Evolutionary conservation across 2,797 vertebrate species (phyloP), one percentile per base, ranked within the genome.

Genomic region (Botia almorhae): DNA sequence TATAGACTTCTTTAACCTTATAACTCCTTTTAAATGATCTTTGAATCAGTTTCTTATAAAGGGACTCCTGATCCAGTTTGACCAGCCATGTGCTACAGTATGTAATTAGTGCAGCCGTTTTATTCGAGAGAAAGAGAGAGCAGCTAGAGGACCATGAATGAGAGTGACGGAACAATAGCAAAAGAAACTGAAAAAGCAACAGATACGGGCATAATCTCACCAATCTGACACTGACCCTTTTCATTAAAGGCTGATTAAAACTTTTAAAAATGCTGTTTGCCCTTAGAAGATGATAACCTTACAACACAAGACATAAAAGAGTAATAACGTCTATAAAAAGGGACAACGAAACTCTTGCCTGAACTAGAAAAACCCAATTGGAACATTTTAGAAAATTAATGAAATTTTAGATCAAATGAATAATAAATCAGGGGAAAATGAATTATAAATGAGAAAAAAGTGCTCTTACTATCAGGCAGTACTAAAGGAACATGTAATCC

Each of bases 321-420:
- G 93, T 92, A 93, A 93, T 91, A 91, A 90, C 83, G 84, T 91
- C 91, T 91, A 91, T 92, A 94, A 93, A 94, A 92, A 92, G 67
- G 92, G 90, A 92, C 92, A 92, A 93, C 93, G 91, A 91, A 84
- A 74, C 51, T 85, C 86, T 88, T 88, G 61, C 89, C 64, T 85
- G 83, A 89, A 89, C 89, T 89, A 90, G 88, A 91, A 89, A 91
- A 90, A 89, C 91, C 90, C 91, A 92, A 92, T 93, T 93, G 93
- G 90, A 94, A 93, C 92, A 94, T 94, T 95, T 94, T 94, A 93
- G 92, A 94, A 94, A 95, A 94, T 95, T 93, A 94, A 95, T 95
- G 92, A 94, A 93, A 94, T 93, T 94, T 94, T 94, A 93, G 91
- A 94, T 93, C 92, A 94, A 94, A 94, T 95, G 92, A 94, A 95